phyloP scores from a whole-genome alignment of 2,113 vertebrate genomes.

The Pseudonaja textilis region DNA sequence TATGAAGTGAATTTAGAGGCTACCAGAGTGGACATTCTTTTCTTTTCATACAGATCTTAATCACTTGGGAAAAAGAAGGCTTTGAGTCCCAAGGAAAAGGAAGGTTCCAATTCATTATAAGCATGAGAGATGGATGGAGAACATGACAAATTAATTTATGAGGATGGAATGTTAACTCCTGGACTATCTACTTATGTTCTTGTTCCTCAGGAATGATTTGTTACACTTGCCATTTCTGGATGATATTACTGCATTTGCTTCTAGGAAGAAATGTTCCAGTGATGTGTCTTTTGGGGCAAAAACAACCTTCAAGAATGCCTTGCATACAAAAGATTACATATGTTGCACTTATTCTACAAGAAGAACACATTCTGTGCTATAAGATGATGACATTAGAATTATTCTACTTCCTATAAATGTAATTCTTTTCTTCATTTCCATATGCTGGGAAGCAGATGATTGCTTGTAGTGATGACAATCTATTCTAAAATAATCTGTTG shows the following conservation, averaged over 20 bases:
- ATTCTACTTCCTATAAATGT: neutral
- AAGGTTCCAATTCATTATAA: conserved; percentile 7
- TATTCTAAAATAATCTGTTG: neutral
- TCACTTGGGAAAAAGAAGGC: conserved; percentile 5
- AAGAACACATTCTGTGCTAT: neutral
- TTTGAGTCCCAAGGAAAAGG: conserved; percentile 20
- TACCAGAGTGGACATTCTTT: neutral
- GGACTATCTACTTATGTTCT: neutral
- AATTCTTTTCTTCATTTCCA: neutral
- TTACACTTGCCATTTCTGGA: conserved; percentile 7
- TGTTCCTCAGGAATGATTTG: neutral
- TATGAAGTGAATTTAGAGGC: neutral
- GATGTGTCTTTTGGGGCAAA: conserved; percentile 1
- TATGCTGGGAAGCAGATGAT: neutral
- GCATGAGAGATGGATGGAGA: neutral
- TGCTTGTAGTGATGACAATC: neutral
- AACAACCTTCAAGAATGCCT: neutral
- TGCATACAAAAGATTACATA: neutral
- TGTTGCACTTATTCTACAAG: neutral
- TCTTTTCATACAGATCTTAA: neutral
- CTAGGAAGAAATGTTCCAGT: neutral
- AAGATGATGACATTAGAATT: neutral
- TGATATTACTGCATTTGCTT: neutral
- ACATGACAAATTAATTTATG: conserved; percentile 30
- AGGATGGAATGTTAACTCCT: conserved; percentile 18